A percentile compares a stretch with the other conserved stretches of the same genome.
Evolutionary conservation across 2,888 invertebrate species (phyloP).

Genomic region (Dendrolimus houi): DNA sequence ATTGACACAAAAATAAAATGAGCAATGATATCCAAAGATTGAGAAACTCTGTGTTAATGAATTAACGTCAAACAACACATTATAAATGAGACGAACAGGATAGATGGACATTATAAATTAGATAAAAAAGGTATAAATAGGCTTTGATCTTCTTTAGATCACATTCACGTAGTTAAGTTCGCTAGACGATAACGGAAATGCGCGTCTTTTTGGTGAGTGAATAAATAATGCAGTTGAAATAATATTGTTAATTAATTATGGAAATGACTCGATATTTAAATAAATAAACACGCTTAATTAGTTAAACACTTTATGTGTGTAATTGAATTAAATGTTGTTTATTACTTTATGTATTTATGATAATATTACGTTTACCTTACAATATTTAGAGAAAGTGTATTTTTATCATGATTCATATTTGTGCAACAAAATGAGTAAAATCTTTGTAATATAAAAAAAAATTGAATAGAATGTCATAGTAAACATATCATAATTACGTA

Average conservation of each 20-base stretch:
- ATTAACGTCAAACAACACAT: conserved; percentile 49
- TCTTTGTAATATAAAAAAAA: too few species aligned
- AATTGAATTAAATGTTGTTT: not conserved
- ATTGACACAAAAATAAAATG: not conserved
- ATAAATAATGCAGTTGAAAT: not conserved
- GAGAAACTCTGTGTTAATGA: conserved; percentile 50
- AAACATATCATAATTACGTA: too few species aligned
- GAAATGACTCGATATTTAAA: not conserved
- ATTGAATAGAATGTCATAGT: too few species aligned
- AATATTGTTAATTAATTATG: not conserved
- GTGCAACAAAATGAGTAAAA: too few species aligned
- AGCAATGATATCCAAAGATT: conserved; percentile 30
- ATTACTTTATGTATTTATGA: not conserved
- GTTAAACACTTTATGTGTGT: not conserved
- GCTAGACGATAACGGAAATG: conserved; percentile 56
- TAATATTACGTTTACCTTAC: not conserved
- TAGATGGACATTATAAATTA: conserved; percentile 49
- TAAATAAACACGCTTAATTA: not conserved
- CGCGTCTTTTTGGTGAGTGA: conserved; percentile 55
- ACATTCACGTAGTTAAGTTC: conserved; percentile 54
- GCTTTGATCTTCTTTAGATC: conserved; percentile 43
- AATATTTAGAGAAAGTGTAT: not conserved
- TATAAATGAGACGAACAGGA: conserved; percentile 55
- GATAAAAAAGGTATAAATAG: conserved; percentile 69
- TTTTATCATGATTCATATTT: too few species aligned